Evolutionary conservation across 1,140 invertebrate genomes (phyloP), one percentile per base, ranked within the genome.

Genomic region (Tribolium madens): DNA sequence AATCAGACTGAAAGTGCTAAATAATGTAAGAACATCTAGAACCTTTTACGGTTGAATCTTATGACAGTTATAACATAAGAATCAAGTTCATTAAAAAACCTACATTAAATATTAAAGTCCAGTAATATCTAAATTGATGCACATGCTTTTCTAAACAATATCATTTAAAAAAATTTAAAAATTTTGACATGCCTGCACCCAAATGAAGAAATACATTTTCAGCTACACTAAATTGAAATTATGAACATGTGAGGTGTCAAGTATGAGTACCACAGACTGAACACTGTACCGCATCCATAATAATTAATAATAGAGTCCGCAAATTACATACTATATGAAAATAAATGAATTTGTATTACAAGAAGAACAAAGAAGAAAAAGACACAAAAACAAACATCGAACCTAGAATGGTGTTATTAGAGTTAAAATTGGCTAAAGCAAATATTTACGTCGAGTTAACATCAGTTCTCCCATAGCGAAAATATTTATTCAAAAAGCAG

Each of bases 381-480:
- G 52, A 57, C 52, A 57, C 52, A 12, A 64, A 33, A 64, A 33
- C 57, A 64, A 64, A 64, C 57, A 33, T 57, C 52, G 17, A 42
- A n/a, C 17, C 15, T 64, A 64, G 26, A 64, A 33, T 64, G 57
- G 57, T 15, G 52, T 64, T 64, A 64, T 64, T 64, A 64, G 57
- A 64, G 57, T 64, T 64, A 64, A 64, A 64, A 64, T 64, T 64
- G 57, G 57, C 57, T 33, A 13, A 64, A 33, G 17, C 26, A 64
- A 64, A 64, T 64, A 64, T 64, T 64, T 64, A 64, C 26, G 26
- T 26, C 2, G 17, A 17, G 52, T 57, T 21, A 57, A 42, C 36
- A 42, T 42, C 10, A 64, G 21, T 33, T n/a, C 14, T 64, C 17
- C 36, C 36, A 26, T 13, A 33, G 57, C 13, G 57, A 64, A 64